phyloP scores from a whole-genome alignment of 2,113 vertebrate species.

The Hystrix brachyura region DNA sequence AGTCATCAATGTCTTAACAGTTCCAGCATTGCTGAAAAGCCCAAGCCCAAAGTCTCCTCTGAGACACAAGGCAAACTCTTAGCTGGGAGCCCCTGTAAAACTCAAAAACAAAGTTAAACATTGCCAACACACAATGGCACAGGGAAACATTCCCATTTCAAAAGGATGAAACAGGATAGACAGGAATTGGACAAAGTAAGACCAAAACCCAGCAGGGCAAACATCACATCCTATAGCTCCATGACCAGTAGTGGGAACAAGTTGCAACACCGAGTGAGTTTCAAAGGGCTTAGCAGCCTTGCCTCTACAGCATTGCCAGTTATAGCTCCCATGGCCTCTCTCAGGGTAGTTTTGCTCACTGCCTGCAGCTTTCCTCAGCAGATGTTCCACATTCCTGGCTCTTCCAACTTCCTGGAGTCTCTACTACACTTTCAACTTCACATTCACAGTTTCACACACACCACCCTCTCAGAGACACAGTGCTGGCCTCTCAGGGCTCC shows the following conservation, averaged over 20 bases:
- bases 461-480: too few relatives aligned
- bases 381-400: neutral
- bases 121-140: neutral
- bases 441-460: neutral
- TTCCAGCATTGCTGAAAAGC: neutral
- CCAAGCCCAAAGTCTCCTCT: neutral
- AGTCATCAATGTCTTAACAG: neutral
- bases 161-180: neutral
- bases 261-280: neutral
- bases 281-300: neutral
- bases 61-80: neutral
- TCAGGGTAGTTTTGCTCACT: neutral
- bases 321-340: neutral
- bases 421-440: neutral
- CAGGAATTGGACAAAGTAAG: neutral
- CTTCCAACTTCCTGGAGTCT: neutral
- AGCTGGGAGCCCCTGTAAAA: neutral
- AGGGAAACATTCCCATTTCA: neutral
- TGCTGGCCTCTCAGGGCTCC: too few relatives aligned
- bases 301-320: neutral
- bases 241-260: neutral
- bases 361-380: neutral
- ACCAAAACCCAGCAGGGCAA: neutral
- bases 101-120: neutral
- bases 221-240: neutral